Evolutionary conservation across 2,113 vertebrate genomes (phyloP).

Genomic region (Neoarius graeffei): DNA sequence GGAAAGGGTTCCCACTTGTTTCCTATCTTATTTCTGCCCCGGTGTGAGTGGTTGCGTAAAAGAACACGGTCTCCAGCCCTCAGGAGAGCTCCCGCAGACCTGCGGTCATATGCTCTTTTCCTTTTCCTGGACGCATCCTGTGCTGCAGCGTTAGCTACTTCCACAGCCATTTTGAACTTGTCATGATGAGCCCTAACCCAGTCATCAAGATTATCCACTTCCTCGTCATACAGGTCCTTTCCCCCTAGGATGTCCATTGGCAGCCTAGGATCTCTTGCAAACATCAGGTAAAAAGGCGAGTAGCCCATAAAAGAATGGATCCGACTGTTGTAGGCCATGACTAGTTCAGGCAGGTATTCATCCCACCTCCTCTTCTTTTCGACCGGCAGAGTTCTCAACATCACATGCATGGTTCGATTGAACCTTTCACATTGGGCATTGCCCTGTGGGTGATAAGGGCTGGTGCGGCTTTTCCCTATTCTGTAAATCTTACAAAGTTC

Average conservation of each 20-base stretch:
- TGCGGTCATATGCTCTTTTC: conserved; percentile 38
- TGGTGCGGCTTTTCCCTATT: neutral
- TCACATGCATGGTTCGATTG: neutral
- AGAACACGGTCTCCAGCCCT: conserved; percentile 39
- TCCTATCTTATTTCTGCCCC: conserved; percentile 42
- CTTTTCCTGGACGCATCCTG: neutral
- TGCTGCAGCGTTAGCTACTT: conserved; percentile 1
- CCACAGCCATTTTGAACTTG: conserved; percentile 6
- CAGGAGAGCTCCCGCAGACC: neutral
- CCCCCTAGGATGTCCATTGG: conserved; percentile 19
- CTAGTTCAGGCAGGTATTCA: neutral
- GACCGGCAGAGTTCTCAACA: neutral
- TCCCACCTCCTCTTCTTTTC: neutral
- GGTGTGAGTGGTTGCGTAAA: conserved; percentile 12
- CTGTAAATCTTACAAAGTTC: neutral
- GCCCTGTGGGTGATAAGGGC: neutral
- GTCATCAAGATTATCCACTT: conserved; percentile 29
- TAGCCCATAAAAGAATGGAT: conserved; percentile 18
- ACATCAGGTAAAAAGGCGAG: conserved; percentile 28
- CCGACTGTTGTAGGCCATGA: neutral
- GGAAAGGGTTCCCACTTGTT: conserved; percentile 32
- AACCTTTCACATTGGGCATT: neutral
- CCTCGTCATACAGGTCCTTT: neutral
- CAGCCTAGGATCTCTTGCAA: conserved; percentile 23
- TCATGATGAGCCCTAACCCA: conserved; percentile 32